Evolutionary conservation across 1,140 invertebrate species (phyloP).

Genomic region (Galendromus occidentalis): DNA sequence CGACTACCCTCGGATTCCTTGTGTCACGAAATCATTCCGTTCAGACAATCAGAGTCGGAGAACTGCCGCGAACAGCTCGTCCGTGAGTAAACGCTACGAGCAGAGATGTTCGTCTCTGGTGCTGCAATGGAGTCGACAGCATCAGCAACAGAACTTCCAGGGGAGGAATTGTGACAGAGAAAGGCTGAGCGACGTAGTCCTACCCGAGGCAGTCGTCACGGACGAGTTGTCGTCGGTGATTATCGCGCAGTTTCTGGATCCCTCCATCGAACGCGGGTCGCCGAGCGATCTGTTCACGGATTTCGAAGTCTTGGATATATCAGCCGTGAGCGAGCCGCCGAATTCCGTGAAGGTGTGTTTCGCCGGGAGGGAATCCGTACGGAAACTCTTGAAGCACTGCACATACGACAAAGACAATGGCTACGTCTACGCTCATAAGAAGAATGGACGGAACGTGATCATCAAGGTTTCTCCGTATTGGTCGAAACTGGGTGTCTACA

Average conservation of each 20-base stretch:
- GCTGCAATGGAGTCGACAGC: neutral
- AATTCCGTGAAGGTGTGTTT: neutral
- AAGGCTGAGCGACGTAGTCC: neutral
- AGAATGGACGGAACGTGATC: neutral
- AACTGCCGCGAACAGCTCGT: neutral
- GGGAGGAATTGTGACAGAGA: neutral
- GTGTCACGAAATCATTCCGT: neutral
- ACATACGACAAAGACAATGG: neutral
- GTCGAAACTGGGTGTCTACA: neutral
- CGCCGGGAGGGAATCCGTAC: neutral
- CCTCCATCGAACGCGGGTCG: neutral
- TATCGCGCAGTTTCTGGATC: neutral
- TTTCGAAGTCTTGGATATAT: neutral
- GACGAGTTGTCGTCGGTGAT: neutral
- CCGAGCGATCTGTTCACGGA: neutral
- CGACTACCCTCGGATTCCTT: neutral
- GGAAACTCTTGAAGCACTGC: neutral
- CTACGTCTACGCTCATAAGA: neutral
- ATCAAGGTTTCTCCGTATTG: neutral
- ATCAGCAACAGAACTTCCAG: neutral
- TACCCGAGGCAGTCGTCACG: neutral
- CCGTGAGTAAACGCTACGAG: neutral
- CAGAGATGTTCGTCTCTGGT: neutral
- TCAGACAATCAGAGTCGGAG: neutral
- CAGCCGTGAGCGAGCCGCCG: neutral